Percentiles rank a stretch among this genome's conserved stretches.
These are phyloP conservation scores for Idaea straminata DNA, from an alignment of 2,888 invertebrate species.

Conservation along the genomic window DNA sequence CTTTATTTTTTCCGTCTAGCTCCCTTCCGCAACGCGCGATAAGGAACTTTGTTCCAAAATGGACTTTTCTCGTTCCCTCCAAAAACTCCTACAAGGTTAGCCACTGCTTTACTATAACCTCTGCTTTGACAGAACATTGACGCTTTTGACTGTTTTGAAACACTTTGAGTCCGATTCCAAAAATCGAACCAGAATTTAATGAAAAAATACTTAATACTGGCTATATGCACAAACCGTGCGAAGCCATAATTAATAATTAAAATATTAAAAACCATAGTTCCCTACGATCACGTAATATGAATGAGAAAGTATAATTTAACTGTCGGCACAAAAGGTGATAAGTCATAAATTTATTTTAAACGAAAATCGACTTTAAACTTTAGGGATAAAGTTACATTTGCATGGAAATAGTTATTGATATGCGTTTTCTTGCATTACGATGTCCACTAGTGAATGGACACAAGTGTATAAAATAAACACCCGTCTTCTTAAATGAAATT, in stretches of 20 bases:
- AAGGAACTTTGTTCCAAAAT: too few species aligned
- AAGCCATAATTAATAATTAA: not conserved
- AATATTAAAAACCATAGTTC: not conserved
- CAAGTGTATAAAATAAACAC: constrained; percentile 29
- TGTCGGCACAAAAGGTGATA: not conserved
- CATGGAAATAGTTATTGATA: not conserved
- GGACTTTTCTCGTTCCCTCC: too few species aligned
- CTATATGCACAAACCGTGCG: not conserved
- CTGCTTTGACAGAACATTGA: too few species aligned
- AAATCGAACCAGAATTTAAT: too few species aligned
- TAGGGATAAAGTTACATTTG: not conserved
- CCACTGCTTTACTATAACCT: too few species aligned
- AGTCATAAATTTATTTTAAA: not conserved
- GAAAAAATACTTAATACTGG: not conserved
- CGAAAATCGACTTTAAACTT: not conserved
- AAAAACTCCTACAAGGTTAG: too few species aligned
- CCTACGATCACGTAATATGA: not conserved
- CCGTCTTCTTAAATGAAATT: constrained; percentile 15
- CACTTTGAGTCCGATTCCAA: too few species aligned
- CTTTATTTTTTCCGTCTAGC: too few species aligned
- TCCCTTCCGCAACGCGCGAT: too few species aligned
- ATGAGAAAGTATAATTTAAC: not conserved
- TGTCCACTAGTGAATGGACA: constrained; percentile 49
- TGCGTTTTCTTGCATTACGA: not conserved
- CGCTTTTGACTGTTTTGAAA: too few species aligned